phyloP scores from a whole-genome alignment of 2,113 vertebrate genomes.

The Phylloscopus trochiloides region DNA sequence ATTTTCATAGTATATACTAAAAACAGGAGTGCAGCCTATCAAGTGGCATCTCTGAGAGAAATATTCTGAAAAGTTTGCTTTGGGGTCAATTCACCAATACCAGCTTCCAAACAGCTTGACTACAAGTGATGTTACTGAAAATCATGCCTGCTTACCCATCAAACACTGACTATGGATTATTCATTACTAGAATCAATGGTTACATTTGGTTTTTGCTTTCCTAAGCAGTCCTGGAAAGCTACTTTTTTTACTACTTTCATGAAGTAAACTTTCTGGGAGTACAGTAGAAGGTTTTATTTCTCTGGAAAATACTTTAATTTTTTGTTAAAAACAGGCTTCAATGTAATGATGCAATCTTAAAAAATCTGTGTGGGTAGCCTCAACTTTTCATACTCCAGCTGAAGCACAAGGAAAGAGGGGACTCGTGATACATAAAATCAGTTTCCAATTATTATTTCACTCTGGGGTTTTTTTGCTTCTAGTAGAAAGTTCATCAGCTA shows the following conservation, averaged over 20 bases:
- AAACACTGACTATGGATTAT: neutral
- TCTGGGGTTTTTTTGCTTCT: neutral
- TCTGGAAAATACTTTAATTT: neutral
- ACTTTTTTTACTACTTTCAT: neutral
- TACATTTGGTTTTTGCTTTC: neutral
- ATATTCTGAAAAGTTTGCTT: neutral
- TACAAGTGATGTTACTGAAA: neutral
- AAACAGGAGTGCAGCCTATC: neutral
- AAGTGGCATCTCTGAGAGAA: neutral
- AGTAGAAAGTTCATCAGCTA: neutral
- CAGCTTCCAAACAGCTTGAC: neutral
- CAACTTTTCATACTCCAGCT: neutral
- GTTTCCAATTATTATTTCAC: neutral
- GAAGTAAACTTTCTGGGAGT: conserved; percentile 6
- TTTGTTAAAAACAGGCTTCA: neutral
- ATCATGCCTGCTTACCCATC: neutral
- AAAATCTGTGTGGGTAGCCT: neutral
- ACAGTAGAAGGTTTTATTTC: conserved; percentile 20
- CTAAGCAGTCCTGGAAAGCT: neutral
- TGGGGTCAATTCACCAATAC: neutral
- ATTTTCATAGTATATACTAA: neutral
- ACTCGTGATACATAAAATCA: neutral
- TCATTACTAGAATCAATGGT: neutral
- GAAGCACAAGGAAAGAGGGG: neutral
- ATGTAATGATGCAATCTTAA: neutral